Evolutionary conservation across 2,888 invertebrate genomes (phyloP).

Genomic region (Morinoia aosen): DNA sequence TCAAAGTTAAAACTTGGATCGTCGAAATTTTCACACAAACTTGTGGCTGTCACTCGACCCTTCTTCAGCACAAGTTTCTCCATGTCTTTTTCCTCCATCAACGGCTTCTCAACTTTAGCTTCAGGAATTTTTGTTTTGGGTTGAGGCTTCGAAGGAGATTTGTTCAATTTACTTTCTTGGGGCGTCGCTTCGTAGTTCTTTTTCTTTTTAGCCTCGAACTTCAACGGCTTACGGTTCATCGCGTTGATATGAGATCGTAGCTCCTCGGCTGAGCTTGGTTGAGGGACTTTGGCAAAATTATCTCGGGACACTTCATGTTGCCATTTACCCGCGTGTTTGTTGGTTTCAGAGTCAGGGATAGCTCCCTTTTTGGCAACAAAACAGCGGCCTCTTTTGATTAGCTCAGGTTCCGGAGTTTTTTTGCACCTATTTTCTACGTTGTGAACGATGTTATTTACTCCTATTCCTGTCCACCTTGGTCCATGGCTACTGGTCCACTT

Average conservation of each 20-base stretch:
- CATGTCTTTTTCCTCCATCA: conserved; percentile 33
- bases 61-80: neutral
- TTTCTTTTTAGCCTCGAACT: neutral
- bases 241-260: conserved; percentile 27
- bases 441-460: conserved; percentile 42
- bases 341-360: neutral
- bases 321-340: conserved; percentile 36
- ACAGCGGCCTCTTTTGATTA: conserved; percentile 31
- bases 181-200: neutral
- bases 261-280: neutral
- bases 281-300: conserved; percentile 32
- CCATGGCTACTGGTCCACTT: conserved; percentile 25
- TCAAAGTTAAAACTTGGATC: conserved; percentile 10
- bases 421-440: conserved; percentile 27
- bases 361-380: conserved; percentile 1
- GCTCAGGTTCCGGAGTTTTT: conserved; percentile 14
- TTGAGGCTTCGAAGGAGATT: neutral
- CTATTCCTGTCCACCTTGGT: conserved; percentile 5
- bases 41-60: conserved; percentile 26
- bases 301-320: conserved; percentile 25
- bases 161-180: neutral
- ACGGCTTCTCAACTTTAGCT: neutral
- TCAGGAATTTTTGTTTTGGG: neutral
- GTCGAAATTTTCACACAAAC: conserved; percentile 7
- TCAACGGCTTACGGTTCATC: neutral